Base-by-base conservation (phyloP, 2,888 invertebrate species). In the Malthinus flaveolus region DNA sequence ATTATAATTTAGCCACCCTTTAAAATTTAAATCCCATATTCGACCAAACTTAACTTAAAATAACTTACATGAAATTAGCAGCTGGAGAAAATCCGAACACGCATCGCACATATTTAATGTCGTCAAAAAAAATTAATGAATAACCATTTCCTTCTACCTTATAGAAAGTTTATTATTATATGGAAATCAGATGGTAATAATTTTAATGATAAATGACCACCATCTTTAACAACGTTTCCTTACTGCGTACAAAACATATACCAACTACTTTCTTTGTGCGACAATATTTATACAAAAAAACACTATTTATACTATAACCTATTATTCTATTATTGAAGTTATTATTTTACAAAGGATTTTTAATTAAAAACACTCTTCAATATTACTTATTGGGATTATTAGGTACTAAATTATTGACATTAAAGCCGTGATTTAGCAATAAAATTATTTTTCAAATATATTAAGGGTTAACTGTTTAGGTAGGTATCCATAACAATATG, bases 51-150 rank as follows among this genome's bases (percentile, higher is more conserved):
- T n/a, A 9, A 50, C 35, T 15, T 49, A 23, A 23, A 33, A 23
- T n/a, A 69, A 77, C 90, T 88, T 86, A 91, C 90, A 89, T 74
- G 87, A 86, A 77, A 92, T 87, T 80, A 95, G 87, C 81, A 95
- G 88, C 83, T 92, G 91, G 81, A 93, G 87, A 85, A 95, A 91
- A 82, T 95, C 94, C 78, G 91, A 89, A 84, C 95, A 95, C 83
- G 91, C 90, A 88, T 95, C 95, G 88, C 95, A 95, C 93, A 92
- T 91, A 78, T 77, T 82, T 76, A 58, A 56, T 49, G 55, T 48
- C 56, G 59, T 58, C 53, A 58, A 54, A 53, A 39, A 59, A 66
- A 63, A 64, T 68, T 67, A 51, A 35, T 58, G 47, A 60, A 61
- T 53, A 49, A 61, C 56, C 61, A 61, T 59, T 55, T 60, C 59